These are phyloP conservation scores for Oscheius onirici DNA, from an alignment of 2,888 invertebrate genomes.

Conservation along the genomic window DNA sequence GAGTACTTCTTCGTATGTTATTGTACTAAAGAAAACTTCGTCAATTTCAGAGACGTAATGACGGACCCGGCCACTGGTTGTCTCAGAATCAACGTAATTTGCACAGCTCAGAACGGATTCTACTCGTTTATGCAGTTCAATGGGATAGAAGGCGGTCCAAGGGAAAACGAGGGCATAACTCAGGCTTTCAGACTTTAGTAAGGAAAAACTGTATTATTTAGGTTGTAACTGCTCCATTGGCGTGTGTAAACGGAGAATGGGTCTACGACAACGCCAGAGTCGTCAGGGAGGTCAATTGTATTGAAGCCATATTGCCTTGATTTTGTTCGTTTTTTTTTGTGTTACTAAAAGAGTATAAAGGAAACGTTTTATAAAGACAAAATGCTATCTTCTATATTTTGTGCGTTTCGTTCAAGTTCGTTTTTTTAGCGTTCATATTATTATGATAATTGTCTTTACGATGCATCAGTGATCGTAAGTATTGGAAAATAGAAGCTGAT, in stretches of 20 bases:
- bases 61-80: slow-evolving; percentile 11
- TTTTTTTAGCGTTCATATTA: too few relatives aligned
- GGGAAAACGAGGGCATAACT: not conserved
- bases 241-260: slow-evolving; percentile 12
- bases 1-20: too few relatives aligned
- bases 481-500: too few relatives aligned
- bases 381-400: too few relatives aligned
- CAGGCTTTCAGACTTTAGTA: not conserved
- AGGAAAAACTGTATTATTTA: not conserved
- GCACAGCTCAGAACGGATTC: not conserved
- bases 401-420: too few relatives aligned
- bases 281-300: slow-evolving; percentile 13
- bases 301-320: not conserved
- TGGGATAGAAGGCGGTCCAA: slow-evolving; percentile 16
- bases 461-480: too few relatives aligned
- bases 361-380: too few relatives aligned
- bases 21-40: not conserved
- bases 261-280: not conserved
- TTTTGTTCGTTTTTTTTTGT: too few relatives aligned
- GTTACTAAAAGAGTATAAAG: too few relatives aligned
- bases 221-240: not conserved
- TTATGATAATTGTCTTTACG: too few relatives aligned
- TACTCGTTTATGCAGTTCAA: slow-evolving; percentile 26
- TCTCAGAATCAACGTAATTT: not conserved
- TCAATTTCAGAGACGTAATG: not conserved